Percentiles rank a stretch among this genome's conserved stretches.
Evolutionary conservation across 2,113 vertebrate species (phyloP).

Genomic region (Elephantulus edwardii): DNA sequence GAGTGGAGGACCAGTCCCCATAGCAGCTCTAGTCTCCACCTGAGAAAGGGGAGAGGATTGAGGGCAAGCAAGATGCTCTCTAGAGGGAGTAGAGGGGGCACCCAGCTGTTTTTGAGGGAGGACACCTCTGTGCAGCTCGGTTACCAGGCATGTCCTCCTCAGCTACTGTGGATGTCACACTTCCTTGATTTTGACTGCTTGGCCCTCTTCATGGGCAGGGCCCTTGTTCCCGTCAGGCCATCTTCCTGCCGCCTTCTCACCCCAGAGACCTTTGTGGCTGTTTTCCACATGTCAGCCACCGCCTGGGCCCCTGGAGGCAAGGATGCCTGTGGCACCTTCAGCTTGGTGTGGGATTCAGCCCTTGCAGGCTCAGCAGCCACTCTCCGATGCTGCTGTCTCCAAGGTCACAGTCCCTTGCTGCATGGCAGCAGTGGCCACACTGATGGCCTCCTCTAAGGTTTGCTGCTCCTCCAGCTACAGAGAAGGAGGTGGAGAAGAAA

Average conservation of each 20-base stretch:
- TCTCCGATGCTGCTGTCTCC: constrained; percentile 60
- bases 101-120: background rate
- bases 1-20: constrained; percentile 40
- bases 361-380: constrained; percentile 75
- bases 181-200: background rate
- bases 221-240: background rate
- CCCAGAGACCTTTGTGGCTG: constrained; percentile 23
- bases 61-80: background rate
- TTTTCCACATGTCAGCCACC: constrained; percentile 1
- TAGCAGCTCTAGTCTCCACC: constrained; percentile 1
- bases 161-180: background rate
- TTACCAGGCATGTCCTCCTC: background rate
- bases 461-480: constrained; percentile 86
- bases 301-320: constrained; percentile 22
- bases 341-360: background rate
- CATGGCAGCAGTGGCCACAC: constrained; percentile 83
- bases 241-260: constrained; percentile 33
- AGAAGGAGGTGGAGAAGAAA: background rate
- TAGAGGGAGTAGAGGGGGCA: background rate
- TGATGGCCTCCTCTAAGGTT: constrained; percentile 86
- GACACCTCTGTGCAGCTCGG: background rate
- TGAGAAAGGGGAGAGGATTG: constrained; percentile 13
- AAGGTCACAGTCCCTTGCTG: constrained; percentile 76
- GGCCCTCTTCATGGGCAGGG: background rate
- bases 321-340: background rate